Percentiles rank a stretch among this genome's conserved stretches.
Conservation (phyloP, 2,797 vertebrate genomes). For the Xerus rutilus region DNA sequence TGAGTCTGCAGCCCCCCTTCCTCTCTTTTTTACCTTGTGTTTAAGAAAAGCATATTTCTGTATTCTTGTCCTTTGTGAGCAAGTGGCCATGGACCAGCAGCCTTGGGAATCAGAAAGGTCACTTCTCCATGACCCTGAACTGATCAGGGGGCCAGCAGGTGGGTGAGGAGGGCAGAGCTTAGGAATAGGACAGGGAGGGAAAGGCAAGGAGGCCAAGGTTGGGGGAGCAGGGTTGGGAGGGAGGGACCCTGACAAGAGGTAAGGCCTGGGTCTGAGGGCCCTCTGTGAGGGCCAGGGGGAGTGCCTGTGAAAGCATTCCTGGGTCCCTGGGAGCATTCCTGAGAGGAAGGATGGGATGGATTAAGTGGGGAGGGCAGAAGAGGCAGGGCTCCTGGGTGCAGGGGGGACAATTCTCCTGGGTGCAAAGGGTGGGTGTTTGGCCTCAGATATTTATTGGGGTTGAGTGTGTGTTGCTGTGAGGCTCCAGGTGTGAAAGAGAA, state of each 20-base stretch:
- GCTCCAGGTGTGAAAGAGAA: background rate
- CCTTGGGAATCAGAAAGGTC: conserved; percentile 43
- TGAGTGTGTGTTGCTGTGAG: background rate
- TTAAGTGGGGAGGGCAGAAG: too few relatives aligned
- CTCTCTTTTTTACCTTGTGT: background rate
- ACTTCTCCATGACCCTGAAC: background rate
- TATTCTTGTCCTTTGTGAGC: background rate
- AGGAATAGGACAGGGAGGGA: background rate
- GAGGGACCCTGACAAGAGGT: background rate
- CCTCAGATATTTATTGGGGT: background rate
- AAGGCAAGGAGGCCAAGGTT: background rate
- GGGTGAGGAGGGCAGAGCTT: background rate
- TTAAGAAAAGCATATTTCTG: conserved; percentile 38
- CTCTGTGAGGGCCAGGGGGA: background rate
- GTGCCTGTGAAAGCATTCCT: background rate
- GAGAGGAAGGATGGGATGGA: background rate
- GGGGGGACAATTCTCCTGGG: background rate
- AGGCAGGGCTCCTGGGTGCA: background rate
- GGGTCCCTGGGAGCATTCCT: background rate
- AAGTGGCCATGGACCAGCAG: conserved; percentile 7
- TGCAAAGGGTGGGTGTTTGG: background rate
- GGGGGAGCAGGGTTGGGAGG: background rate
- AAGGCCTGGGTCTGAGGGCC: background rate
- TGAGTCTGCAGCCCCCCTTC: background rate
- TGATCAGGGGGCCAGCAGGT: conserved; percentile 50